phyloP scores from a whole-genome alignment of 1,140 invertebrate genomes.

The Capitella teleta region DNA sequence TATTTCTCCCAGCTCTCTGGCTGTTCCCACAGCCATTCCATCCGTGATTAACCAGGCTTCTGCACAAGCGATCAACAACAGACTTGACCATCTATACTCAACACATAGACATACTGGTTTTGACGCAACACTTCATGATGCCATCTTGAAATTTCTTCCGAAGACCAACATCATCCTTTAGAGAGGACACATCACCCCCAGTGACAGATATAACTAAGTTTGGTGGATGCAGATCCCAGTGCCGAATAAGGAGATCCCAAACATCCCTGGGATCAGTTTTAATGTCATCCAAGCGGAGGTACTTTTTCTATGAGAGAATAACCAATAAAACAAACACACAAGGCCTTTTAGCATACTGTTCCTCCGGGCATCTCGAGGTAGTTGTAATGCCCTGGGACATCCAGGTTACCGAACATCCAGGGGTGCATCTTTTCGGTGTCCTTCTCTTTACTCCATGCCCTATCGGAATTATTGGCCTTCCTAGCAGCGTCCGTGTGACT shows the following conservation, averaged over 20 bases:
- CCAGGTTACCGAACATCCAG: not conserved
- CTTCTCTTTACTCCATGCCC: not conserved
- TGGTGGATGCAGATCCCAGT: not conserved
- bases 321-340: not conserved
- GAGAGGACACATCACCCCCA: not conserved
- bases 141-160: not conserved
- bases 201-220: not conserved
- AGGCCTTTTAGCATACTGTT: not conserved
- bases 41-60: not conserved
- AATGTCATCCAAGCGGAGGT: not conserved
- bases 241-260: not conserved
- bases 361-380: not conserved
- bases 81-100: not conserved
- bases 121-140: not conserved
- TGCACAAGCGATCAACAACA: not conserved
- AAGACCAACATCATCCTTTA: not conserved
- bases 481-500: not conserved
- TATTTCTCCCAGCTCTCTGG: not conserved
- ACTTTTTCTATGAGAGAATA: not conserved
- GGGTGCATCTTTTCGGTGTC: not conserved
- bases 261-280: not conserved
- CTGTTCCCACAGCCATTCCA: not conserved
- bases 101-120: not conserved
- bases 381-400: conserved; percentile 1
- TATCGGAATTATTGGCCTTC: not conserved